Evolutionary conservation across 37 sponge, comb jelly and placozoan species (phyloP).

Genomic region (Cladorhizidae sp.): DNA sequence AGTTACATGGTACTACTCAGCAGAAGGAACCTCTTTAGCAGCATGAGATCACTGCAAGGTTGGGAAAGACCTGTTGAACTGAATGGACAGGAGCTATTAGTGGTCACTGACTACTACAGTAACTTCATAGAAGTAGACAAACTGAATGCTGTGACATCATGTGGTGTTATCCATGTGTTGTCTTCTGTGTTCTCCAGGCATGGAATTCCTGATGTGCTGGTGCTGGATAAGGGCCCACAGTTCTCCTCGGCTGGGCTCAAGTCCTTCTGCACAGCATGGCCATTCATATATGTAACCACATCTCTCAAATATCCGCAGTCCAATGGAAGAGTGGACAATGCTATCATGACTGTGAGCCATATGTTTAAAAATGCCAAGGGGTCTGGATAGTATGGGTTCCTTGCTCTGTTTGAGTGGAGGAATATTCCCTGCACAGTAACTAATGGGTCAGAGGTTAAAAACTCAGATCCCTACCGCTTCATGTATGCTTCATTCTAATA

Average conservation of each 20-base stretch:
- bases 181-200: not conserved
- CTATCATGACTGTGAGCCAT: conserved; percentile 56
- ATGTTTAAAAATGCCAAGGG: conserved; percentile 38
- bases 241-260: conserved; percentile 25
- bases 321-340: conserved; percentile 62
- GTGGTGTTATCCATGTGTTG: not conserved
- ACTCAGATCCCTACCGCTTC: no score
- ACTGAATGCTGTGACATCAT: not conserved
- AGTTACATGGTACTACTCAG: no score
- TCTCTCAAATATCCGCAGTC: conserved; percentile 16
- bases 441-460: no score
- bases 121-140: no score
- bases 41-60: conserved; percentile 40
- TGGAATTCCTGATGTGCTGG: conserved; percentile 25
- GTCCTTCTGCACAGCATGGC: conserved; percentile 27
- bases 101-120: no score
- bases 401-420: conserved; percentile 61
- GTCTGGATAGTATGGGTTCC: conserved; percentile 28
- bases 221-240: conserved; percentile 52
- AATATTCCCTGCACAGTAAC: no score
- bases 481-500: no score
- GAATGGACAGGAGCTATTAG: conserved; percentile 27
- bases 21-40: conserved; percentile 14
- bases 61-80: conserved; percentile 47
- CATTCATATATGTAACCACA: conserved; percentile 28